phyloP scores from a whole-genome alignment of 2,888 invertebrate species.

The Eilema griseolum region DNA sequence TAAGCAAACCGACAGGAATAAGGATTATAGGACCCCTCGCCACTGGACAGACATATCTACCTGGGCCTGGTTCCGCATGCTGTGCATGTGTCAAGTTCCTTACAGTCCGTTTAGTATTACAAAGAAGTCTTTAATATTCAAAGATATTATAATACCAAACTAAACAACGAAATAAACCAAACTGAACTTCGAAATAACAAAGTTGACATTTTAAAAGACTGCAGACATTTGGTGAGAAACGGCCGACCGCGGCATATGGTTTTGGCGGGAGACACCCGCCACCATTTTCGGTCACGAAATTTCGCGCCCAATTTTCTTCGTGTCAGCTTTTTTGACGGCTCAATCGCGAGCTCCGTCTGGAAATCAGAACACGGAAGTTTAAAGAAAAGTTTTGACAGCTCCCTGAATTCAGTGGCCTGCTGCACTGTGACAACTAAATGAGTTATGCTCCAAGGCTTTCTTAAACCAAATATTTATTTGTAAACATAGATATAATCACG shows the following conservation, averaged over 20 bases:
- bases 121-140: not conserved
- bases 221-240: constrained; percentile 73
- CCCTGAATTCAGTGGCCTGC: constrained; percentile 42
- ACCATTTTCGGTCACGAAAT: constrained; percentile 75
- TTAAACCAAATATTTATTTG: constrained; percentile 15
- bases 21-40: too few relatives aligned
- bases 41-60: too few relatives aligned
- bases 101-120: not conserved
- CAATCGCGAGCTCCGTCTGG: constrained; percentile 67
- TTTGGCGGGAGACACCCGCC: constrained; percentile 71
- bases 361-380: constrained; percentile 57
- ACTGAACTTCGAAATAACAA: constrained; percentile 40
- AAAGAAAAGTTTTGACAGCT: constrained; percentile 58
- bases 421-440: constrained; percentile 49
- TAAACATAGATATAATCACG: too few relatives aligned
- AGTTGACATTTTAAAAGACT: constrained; percentile 63
- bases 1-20: too few relatives aligned
- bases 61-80: too few relatives aligned
- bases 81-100: not conserved
- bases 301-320: constrained; percentile 81
- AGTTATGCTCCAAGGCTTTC: constrained; percentile 42
- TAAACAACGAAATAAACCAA: constrained; percentile 27
- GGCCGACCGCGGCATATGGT: constrained; percentile 72
- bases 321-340: constrained; percentile 79
- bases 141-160: not conserved